Conservation (phyloP, 2,113 vertebrate genomes). For the Callospermophilus lateralis region DNA sequence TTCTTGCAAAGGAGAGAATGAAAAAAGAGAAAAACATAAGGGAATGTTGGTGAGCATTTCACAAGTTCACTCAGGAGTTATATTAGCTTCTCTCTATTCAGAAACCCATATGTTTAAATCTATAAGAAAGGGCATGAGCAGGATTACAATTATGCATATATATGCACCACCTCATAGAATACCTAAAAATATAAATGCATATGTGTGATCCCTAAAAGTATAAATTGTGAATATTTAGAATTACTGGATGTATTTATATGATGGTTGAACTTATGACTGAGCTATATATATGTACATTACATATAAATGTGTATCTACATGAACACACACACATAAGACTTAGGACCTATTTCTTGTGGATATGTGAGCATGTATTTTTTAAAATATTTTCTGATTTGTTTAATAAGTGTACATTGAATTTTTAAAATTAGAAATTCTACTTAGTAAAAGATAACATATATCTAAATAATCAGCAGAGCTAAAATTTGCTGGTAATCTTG, state of each 20-base stretch:
- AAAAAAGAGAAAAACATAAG: neutral
- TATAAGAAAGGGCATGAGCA: neutral
- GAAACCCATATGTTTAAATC: neutral
- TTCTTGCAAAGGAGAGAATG: neutral
- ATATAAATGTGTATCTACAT: neutral
- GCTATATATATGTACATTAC: too few relatives aligned
- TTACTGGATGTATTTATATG: neutral
- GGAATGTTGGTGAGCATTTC: neutral
- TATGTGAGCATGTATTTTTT: neutral
- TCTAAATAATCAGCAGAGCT: neutral
- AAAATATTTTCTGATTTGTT: conserved; percentile 33
- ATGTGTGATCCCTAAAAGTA: neutral
- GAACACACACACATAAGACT: neutral
- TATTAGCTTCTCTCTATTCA: neutral
- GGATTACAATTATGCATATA: neutral
- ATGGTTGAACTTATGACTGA: neutral
- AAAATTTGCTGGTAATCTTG: neutral
- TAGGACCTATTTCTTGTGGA: neutral
- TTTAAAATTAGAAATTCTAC: neutral
- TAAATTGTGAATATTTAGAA: neutral
- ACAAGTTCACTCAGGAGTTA: neutral
- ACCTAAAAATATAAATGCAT: neutral
- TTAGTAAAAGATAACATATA: neutral
- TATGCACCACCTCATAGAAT: neutral
- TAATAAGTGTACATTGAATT: neutral